A percentile compares a stretch with the other conserved stretches of the same genome.
phyloP scores from a whole-genome alignment of 2,797 vertebrate species.

The Babyrousa celebensis region DNA sequence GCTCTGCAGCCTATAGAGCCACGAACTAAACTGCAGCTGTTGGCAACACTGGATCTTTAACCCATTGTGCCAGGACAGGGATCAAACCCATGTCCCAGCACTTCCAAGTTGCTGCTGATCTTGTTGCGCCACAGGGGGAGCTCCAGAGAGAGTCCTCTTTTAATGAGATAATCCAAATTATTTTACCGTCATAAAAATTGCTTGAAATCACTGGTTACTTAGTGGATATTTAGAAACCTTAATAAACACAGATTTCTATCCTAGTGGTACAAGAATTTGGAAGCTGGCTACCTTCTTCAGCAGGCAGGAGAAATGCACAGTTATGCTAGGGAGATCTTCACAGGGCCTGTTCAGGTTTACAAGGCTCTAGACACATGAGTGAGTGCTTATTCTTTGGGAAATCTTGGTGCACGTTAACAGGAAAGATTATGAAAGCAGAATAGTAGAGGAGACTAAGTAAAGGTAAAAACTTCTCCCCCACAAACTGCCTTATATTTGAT shows the following conservation, averaged over 20 bases:
- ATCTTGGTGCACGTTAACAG: not conserved
- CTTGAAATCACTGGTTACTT: not conserved
- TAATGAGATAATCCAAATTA: conserved; percentile 4
- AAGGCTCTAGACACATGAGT: not conserved
- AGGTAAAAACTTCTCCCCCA: not conserved
- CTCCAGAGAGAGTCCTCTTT: not conserved
- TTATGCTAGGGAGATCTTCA: not conserved
- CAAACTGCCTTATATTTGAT: conserved; percentile 67
- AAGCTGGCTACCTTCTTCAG: not conserved
- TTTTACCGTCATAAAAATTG: not conserved
- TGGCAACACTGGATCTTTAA: too few relatives aligned
- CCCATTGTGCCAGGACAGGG: too few relatives aligned
- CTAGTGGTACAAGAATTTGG: not conserved
- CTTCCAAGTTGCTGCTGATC: too few relatives aligned
- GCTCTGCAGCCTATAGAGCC: too few relatives aligned
- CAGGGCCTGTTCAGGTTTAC: not conserved
- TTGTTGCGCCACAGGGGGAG: too few relatives aligned
- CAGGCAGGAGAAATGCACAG: not conserved
- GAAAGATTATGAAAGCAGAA: not conserved
- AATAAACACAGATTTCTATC: not conserved
- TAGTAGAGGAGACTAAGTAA: not conserved
- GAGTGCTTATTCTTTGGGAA: not conserved
- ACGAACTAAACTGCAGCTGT: too few relatives aligned
- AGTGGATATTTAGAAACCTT: not conserved
- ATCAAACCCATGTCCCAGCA: too few relatives aligned